A percentile compares a stretch with the other conserved stretches of the same genome.
phyloP scores from a whole-genome alignment of 1,140 invertebrate species.

The Temnothorax longispinosus region DNA sequence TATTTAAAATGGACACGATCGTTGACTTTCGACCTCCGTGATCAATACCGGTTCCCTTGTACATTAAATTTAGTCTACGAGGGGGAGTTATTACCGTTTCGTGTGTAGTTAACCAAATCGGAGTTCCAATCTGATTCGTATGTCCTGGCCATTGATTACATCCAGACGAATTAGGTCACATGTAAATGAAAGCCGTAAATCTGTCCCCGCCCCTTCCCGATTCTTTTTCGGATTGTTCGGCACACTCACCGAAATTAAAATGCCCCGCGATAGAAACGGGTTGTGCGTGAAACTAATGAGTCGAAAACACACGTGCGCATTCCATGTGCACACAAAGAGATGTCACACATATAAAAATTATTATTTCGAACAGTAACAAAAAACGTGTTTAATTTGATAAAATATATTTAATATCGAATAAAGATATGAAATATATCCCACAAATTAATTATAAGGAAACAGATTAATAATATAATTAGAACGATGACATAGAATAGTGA shows the following conservation, averaged over 20 bases:
- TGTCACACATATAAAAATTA: neutral
- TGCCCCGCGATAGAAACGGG: conserved; percentile 2
- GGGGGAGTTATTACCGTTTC: conserved; percentile 73
- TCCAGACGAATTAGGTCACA: conserved; percentile 74
- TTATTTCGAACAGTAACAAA: neutral
- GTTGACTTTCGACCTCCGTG: conserved; percentile 70
- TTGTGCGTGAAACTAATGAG: conserved; percentile 44
- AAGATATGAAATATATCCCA: neutral
- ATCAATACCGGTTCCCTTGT: conserved; percentile 58
- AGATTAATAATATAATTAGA: neutral
- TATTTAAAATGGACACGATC: conserved; percentile 66
- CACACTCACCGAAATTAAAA: conserved; percentile 62
- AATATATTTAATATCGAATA: neutral
- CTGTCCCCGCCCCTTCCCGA: conserved; percentile 50
- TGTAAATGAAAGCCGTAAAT: conserved; percentile 76
- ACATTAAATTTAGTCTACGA: conserved; percentile 72
- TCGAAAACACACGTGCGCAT: neutral
- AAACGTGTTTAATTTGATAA: neutral
- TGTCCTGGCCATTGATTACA: conserved; percentile 72
- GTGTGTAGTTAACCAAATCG: conserved; percentile 74
- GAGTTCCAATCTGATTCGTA: conserved; percentile 72
- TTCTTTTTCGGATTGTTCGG: conserved; percentile 67
- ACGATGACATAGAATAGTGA: neutral
- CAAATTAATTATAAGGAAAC: neutral
- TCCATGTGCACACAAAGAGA: neutral